Percentiles rank a stretch among this genome's conserved stretches.
These are phyloP conservation scores for Beris morrisii DNA, from an alignment of 2,888 invertebrate genomes.

Conservation along the genomic window DNA sequence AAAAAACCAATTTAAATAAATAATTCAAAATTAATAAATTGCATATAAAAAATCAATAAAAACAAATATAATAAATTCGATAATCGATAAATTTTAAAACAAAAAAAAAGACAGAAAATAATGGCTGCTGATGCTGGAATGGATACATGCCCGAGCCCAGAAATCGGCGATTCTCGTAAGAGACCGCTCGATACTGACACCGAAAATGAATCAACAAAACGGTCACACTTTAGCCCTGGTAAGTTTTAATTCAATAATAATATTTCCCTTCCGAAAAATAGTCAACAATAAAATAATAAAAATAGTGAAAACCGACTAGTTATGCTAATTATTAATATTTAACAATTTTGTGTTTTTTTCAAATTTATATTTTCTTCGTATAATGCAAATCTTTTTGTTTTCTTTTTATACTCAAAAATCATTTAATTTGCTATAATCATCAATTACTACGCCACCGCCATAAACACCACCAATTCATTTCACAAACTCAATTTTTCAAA, in stretches of 20 bases:
- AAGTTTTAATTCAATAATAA: slow-evolving; percentile 50
- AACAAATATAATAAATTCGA: slow-evolving; percentile 6
- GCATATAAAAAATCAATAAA: background rate
- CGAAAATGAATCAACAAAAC: slow-evolving; percentile 85
- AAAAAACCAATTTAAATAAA: slow-evolving; percentile 5
- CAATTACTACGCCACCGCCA: too few species aligned
- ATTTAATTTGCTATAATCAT: too few species aligned
- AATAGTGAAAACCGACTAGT: too few species aligned
- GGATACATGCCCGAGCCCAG: slow-evolving; percentile 92
- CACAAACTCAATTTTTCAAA: too few species aligned
- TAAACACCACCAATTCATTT: too few species aligned
- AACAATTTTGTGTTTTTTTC: too few species aligned
- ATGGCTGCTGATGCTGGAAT: slow-evolving; percentile 92
- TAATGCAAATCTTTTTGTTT: too few species aligned
- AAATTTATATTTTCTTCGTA: too few species aligned
- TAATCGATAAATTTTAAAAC: slow-evolving; percentile 16
- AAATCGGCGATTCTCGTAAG: slow-evolving; percentile 85
- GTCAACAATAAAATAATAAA: too few species aligned
- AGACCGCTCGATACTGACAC: slow-evolving; percentile 84
- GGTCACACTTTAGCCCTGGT: slow-evolving; percentile 91
- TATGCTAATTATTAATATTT: too few species aligned
- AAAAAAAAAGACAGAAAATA: slow-evolving; percentile 45
- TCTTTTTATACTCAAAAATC: too few species aligned
- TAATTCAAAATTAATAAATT: slow-evolving; percentile 17
- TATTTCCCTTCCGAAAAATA: too few species aligned